Conservation (phyloP, 2,113 vertebrate species). For the Mastomys coucha region DNA sequence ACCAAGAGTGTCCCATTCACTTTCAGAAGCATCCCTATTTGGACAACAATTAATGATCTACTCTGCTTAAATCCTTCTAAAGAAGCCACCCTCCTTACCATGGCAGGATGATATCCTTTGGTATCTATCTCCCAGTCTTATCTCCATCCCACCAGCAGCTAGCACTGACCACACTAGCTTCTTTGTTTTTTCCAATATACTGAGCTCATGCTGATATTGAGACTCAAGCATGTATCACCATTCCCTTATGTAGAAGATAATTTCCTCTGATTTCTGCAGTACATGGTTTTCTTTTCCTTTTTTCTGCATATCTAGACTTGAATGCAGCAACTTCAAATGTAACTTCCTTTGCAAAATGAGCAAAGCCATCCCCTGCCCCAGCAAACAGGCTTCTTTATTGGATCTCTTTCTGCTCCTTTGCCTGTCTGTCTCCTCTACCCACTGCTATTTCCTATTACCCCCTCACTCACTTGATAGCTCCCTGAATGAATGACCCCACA, state of each 20-base stretch:
- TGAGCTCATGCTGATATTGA: neutral
- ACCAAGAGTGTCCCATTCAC: neutral
- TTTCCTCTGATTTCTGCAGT: neutral
- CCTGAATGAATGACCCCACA: neutral
- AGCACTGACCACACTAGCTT: rapidly evolving
- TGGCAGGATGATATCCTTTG: too few relatives aligned
- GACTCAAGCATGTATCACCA: neutral
- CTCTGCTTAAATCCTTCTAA: neutral
- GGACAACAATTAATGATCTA: neutral
- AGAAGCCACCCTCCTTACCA: neutral
- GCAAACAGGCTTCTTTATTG: neutral
- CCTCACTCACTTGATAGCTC: neutral
- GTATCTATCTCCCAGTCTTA: neutral
- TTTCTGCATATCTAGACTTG: neutral
- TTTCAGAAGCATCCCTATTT: neutral
- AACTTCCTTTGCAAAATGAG: neutral
- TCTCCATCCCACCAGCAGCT: too few relatives aligned
- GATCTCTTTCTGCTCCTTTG: neutral
- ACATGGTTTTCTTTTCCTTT: neutral
- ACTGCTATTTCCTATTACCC: neutral
- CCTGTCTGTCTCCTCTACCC: too few relatives aligned
- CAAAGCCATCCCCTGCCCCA: neutral
- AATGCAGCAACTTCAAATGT: neutral
- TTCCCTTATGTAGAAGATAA: neutral
- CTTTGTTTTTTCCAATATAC: neutral